A percentile compares a stretch with the other conserved stretches of the same genome.
These are phyloP conservation scores for Heliangelus exortis DNA, from an alignment of 2,797 vertebrate genomes.

Conservation along the genomic window DNA sequence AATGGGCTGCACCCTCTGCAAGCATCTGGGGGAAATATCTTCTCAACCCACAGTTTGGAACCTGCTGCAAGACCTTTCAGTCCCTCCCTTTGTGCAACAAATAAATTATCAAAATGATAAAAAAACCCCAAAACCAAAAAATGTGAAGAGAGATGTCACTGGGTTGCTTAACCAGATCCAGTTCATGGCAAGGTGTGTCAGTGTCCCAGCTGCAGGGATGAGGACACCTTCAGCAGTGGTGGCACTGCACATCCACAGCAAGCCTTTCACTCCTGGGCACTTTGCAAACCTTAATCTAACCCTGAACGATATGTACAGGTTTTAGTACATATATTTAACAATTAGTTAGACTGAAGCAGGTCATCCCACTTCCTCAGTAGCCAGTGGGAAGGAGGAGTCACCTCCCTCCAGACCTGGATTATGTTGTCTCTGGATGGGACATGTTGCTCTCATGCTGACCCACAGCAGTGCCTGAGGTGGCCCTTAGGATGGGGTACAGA, in stretches of 20 bases:
- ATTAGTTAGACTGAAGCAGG: not conserved
- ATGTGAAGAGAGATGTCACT: not conserved
- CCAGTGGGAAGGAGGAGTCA: not conserved
- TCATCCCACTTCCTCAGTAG: not conserved
- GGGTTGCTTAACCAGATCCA: not conserved
- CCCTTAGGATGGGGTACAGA: not conserved
- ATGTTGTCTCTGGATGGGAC: not conserved
- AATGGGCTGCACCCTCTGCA: not conserved
- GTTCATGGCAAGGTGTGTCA: not conserved
- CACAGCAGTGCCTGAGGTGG: fast-evolving
- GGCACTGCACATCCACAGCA: not conserved
- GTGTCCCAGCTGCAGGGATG: not conserved
- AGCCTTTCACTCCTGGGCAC: not conserved
- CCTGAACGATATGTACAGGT: too few species aligned
- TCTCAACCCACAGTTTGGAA: fast-evolving
- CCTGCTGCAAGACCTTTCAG: not conserved
- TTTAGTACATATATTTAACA: not conserved
- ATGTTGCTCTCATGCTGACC: fast-evolving
- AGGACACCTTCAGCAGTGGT: not conserved
- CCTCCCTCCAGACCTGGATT: not conserved
- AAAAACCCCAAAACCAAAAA: too few species aligned
- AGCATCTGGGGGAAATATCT: not conserved
- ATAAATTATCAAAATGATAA: not conserved
- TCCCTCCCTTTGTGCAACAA: not conserved
- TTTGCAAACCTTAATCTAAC: not conserved